Base-by-base conservation (phyloP, 2,888 invertebrate species). In the Gasteruption jaculator region DNA sequence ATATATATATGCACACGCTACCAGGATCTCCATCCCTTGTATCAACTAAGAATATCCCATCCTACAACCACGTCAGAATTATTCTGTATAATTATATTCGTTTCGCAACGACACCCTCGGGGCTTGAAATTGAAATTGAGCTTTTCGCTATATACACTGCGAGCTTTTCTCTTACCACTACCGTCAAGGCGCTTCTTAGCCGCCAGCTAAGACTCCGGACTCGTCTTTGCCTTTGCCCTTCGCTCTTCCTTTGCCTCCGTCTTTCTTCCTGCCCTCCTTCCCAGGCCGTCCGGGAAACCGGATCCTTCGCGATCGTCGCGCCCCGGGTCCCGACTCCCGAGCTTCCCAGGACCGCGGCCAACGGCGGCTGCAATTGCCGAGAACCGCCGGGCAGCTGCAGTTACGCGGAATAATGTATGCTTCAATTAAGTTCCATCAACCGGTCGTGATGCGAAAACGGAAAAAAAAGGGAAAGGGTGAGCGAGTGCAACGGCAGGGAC, bases 1-100 rank as follows among this genome's bases (percentile, higher is more conserved):
- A n/a, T n/a, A n/a, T n/a, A n/a, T n/a, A n/a, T n/a, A n/a, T n/a
- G n/a, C n/a, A n/a, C n/a, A n/a, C n/a, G n/a, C n/a, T n/a, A n/a
- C n/a, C n/a, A n/a, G n/a, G n/a, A n/a, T n/a, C n/a, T n/a, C 30
- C 4, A 18, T 42, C 38, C 43, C 53, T 46, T 43, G 56, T n/a
- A n/a, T n/a, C n/a, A n/a, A n/a, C n/a, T n/a, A n/a, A n/a, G n/a
- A n/a, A n/a, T n/a, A n/a, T n/a, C 27, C 6, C 42, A 39, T 39
- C 46, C 43, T 38, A 10, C 42, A 49, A 50, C 48, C 53, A 53
- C 55, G 61, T 65, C 67, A 66, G 65, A 68, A 69, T 70, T 68
- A 70, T 70, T 68, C 61, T 63, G 69, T 67, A 70, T 69, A 69
- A 70, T 69, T 70, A 69, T 70, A 70, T 70, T 69, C 69, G 66